Evolutionary conservation across 2,888 invertebrate species (phyloP).

Genomic region (Eudemis profundana): DNA sequence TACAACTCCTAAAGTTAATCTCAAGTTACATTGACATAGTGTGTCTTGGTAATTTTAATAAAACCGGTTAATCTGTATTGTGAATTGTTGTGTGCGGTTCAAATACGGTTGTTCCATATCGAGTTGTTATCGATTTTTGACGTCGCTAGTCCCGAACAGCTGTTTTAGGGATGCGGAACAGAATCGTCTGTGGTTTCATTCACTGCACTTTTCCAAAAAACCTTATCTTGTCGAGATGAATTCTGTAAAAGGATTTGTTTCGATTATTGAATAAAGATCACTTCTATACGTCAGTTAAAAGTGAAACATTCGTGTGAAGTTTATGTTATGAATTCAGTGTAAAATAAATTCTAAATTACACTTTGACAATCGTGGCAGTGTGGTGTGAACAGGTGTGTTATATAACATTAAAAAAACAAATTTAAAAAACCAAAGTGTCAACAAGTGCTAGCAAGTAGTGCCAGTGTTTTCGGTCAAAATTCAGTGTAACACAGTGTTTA

Average conservation of each 20-base stretch:
- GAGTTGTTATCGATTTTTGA: constrained; percentile 76
- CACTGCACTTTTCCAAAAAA: constrained; percentile 27
- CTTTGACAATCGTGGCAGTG: constrained; percentile 19
- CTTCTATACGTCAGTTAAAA: background rate
- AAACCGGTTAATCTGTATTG: constrained; percentile 66
- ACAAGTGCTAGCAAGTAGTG: constrained; percentile 48
- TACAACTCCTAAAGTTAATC: constrained; percentile 46
- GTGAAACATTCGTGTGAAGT: background rate
- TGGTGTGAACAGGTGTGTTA: constrained; percentile 18
- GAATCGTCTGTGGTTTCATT: constrained; percentile 40
- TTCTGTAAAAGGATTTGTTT: background rate
- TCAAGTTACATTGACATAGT: constrained; percentile 51
- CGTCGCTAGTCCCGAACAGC: constrained; percentile 74
- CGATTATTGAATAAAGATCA: background rate
- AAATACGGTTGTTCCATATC: constrained; percentile 62
- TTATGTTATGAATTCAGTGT: constrained; percentile 3
- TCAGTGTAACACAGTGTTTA: constrained; percentile 60
- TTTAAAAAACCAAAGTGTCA: constrained; percentile 46
- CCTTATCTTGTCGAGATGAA: background rate
- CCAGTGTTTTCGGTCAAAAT: constrained; percentile 57
- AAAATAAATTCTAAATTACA: background rate
- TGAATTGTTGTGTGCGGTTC: constrained; percentile 67
- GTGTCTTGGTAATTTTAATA: constrained; percentile 53
- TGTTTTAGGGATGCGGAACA: constrained; percentile 73
- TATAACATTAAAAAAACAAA: constrained; percentile 42